Evolutionary conservation across 2,113 vertebrate species (phyloP).

Genomic region (Callithrix jacchus): DNA sequence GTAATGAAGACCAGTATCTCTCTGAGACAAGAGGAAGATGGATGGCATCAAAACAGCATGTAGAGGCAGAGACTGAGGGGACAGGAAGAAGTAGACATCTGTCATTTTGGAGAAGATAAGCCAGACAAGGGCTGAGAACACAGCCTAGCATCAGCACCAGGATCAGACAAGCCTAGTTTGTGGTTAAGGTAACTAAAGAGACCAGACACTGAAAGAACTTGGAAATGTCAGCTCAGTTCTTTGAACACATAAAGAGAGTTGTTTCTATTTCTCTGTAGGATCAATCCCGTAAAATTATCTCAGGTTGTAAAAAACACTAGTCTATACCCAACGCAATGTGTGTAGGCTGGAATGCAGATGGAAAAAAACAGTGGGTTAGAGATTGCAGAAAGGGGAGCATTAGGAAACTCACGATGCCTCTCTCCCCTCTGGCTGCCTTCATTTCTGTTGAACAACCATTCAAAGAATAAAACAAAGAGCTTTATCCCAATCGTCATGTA

Average conservation of each 20-base stretch:
- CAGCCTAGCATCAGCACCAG: not conserved
- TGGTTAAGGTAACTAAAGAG: not conserved
- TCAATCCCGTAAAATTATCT: not conserved
- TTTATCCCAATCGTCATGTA: not conserved
- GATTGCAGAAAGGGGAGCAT: fast-evolving
- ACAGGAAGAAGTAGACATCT: not conserved
- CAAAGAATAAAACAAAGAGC: not conserved
- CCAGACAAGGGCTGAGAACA: not conserved
- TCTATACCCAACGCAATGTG: not conserved
- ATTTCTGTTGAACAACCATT: not conserved
- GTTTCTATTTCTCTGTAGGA: not conserved
- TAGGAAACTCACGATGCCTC: not conserved
- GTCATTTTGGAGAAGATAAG: not conserved
- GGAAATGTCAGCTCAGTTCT: not conserved
- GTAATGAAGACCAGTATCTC: not conserved
- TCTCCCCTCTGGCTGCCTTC: not conserved
- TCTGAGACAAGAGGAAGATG: not conserved
- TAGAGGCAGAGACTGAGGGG: no score
- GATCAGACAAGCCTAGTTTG: not conserved
- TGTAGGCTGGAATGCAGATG: not conserved
- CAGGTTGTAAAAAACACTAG: not conserved
- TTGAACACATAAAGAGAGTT: not conserved
- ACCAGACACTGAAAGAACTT: not conserved
- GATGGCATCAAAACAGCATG: not conserved
- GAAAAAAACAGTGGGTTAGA: not conserved